A percentile compares a stretch with the other conserved stretches of the same genome.
phyloP scores from a whole-genome alignment of 53 echinoderm and acorn worm genomes.

The Patiria pectinifera region DNA sequence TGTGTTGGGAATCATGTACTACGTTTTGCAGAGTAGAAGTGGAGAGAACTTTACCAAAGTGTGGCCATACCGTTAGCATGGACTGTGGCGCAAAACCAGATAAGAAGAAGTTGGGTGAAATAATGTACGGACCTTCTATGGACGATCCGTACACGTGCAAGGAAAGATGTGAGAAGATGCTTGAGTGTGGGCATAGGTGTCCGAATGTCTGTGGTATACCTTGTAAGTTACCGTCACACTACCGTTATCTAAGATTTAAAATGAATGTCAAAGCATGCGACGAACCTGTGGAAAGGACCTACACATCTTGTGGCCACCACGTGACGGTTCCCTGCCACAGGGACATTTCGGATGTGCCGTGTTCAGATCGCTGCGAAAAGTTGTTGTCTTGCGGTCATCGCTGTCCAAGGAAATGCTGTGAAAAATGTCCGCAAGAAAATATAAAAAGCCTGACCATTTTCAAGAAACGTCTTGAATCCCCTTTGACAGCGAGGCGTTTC shows the following conservation, averaged over 20 bases:
- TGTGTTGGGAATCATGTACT: constrained; percentile 9
- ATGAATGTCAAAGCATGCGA: constrained; percentile 20
- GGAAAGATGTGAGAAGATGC: constrained; percentile 13
- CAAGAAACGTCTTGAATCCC: too few species aligned
- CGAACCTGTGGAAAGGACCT: constrained; percentile 26
- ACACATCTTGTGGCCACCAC: constrained; percentile 67
- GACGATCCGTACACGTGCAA: constrained; percentile 5
- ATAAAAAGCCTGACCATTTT: too few species aligned
- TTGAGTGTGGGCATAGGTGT: constrained; percentile 58
- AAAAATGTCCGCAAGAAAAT: neutral
- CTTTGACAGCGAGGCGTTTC: neutral
- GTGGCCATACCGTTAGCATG: constrained; percentile 33
- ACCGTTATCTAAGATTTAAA: neutral
- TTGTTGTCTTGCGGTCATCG: constrained; percentile 70
- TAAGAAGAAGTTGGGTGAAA: neutral
- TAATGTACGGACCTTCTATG: neutral
- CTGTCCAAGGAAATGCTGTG: constrained; percentile 74
- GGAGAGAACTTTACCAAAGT: constrained; percentile 14
- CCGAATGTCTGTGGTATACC: constrained; percentile 38
- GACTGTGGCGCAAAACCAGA: neutral
- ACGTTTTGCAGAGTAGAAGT: neutral
- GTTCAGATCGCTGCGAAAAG: constrained; percentile 41
- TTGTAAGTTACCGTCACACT: neutral
- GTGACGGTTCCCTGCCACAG: constrained; percentile 53
- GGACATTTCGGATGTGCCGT: neutral